Percentiles rank a stretch among this genome's conserved stretches.
phyloP scores from a whole-genome alignment of 2,888 invertebrate genomes.

The Agrochola macilenta region DNA sequence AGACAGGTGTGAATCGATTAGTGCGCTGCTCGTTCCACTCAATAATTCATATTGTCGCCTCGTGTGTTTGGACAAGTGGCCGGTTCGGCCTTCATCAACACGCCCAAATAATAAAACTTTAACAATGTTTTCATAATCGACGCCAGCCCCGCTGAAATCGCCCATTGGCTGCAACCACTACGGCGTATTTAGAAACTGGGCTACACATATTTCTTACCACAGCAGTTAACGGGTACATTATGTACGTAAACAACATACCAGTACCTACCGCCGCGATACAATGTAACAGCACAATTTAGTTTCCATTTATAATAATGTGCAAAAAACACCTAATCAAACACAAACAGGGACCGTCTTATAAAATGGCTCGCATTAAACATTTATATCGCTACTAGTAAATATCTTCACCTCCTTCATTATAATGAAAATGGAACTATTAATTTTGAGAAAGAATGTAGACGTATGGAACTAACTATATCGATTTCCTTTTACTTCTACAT shows the following conservation, averaged over 20 bases:
- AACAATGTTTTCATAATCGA: conserved; percentile 90
- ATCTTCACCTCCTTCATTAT: not conserved
- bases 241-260: conserved; percentile 70
- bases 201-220: conserved; percentile 78
- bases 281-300: conserved; percentile 61
- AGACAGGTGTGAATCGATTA: conserved; percentile 90
- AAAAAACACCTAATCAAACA: conserved; percentile 76
- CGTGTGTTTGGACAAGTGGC: conserved; percentile 88
- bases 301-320: conserved; percentile 47
- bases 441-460: conserved; percentile 20
- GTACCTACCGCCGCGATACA: conserved; percentile 61
- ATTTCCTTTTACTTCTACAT: conserved; percentile 68
- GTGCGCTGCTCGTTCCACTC: conserved; percentile 80
- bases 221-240: conserved; percentile 70
- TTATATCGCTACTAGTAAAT: not conserved
- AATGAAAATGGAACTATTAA: not conserved
- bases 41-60: conserved; percentile 87
- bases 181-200: conserved; percentile 83
- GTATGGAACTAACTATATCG: conserved; percentile 60
- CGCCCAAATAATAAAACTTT: conserved; percentile 88
- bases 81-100: conserved; percentile 87
- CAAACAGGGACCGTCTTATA: conserved; percentile 21
- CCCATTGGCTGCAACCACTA: conserved; percentile 74
- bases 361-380: conserved; percentile 9
- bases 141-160: conserved; percentile 78